Percentiles rank a stretch among this genome's conserved stretches.
Conservation (phyloP, 1,140 invertebrate genomes). For the Drosophila kohkoa region DNA sequence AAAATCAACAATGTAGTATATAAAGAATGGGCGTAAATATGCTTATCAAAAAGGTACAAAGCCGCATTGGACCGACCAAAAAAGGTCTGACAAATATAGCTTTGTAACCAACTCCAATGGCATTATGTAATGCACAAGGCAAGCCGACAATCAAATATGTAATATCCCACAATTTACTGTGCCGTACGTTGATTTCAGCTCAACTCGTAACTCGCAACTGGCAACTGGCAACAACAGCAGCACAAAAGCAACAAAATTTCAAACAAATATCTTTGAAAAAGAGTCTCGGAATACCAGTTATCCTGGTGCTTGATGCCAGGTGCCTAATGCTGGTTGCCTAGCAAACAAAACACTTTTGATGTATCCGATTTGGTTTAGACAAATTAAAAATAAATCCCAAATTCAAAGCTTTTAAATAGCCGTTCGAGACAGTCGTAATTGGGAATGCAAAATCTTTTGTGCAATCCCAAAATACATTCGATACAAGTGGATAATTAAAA, state of each 20-base stretch:
- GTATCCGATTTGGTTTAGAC: conserved; percentile 36
- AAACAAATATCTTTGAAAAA: conserved; percentile 25
- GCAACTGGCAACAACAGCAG: conserved; percentile 8
- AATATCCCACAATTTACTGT: conserved; percentile 58
- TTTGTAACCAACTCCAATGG: conserved; percentile 23
- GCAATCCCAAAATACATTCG: not conserved
- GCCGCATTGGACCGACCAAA: conserved; percentile 41
- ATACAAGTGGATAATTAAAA: not conserved
- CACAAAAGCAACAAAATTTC: conserved; percentile 48
- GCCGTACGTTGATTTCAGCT: conserved; percentile 28
- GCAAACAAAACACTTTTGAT: conserved; percentile 23
- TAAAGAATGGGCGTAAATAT: conserved; percentile 47
- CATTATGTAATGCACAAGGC: conserved; percentile 21
- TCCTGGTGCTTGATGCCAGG: not conserved
- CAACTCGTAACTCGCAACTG: conserved; percentile 15
- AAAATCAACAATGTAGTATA: not conserved
- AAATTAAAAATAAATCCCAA: conserved; percentile 38
- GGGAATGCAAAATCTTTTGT: not conserved
- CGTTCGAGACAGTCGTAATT: not conserved
- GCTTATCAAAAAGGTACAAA: conserved; percentile 62
- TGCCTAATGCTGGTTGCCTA: conserved; percentile 10
- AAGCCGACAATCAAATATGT: conserved; percentile 71
- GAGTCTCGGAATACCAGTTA: conserved; percentile 23
- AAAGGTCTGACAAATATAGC: conserved; percentile 41
- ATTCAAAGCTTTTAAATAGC: conserved; percentile 12